phyloP scores from a whole-genome alignment of 2,888 invertebrate species.

The Operophtera brumata region DNA sequence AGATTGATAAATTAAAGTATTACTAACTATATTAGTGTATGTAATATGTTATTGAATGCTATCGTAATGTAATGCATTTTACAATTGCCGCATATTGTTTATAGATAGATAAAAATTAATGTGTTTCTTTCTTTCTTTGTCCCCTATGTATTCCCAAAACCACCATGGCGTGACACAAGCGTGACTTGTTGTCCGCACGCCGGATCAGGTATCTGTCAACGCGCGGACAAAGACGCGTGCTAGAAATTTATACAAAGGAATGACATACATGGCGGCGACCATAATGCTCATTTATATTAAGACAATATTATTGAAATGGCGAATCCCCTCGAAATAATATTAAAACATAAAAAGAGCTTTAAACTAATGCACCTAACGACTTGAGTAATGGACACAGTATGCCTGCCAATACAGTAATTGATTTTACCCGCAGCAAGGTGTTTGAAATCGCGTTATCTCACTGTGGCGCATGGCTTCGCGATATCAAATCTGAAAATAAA shows the following conservation, averaged over 20 bases:
- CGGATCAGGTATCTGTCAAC: no score
- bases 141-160: no score
- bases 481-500: constrained; percentile 65
- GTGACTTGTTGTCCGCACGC: no score
- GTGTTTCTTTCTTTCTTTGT: no score
- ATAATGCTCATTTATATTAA: constrained; percentile 18
- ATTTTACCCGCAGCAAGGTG: constrained; percentile 73
- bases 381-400: constrained; percentile 63
- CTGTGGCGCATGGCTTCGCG: constrained; percentile 55
- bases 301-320: constrained; percentile 15
- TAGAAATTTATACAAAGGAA: constrained; percentile 11
- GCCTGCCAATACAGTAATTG: constrained; percentile 67
- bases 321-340: constrained; percentile 13
- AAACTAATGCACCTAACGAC: constrained; percentile 72
- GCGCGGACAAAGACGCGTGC: no score
- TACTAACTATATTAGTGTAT: constrained; percentile 2
- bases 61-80: constrained; percentile 6
- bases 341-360: constrained; percentile 43
- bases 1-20: constrained; percentile 9
- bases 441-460: constrained; percentile 63
- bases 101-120: no score
- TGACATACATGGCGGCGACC: constrained; percentile 10
- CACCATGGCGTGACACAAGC: no score
- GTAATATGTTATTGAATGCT: not conserved
- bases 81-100: not conserved